phyloP scores from a whole-genome alignment of 37 sponge, comb jelly and placozoan species.

The Corticium candelabrum region DNA sequence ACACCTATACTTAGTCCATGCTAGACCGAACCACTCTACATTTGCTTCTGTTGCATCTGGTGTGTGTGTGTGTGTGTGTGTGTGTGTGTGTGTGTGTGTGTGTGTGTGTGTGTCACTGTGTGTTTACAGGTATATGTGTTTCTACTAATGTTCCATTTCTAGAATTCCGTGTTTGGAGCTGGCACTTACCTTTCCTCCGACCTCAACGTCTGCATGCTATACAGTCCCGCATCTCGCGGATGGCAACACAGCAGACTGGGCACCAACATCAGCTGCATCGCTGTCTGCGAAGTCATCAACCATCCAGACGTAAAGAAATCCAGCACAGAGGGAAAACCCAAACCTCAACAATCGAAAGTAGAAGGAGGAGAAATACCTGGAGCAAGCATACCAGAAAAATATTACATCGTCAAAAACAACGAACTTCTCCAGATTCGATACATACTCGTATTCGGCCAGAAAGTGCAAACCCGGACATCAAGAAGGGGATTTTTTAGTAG shows the following conservation, averaged over 20 bases:
- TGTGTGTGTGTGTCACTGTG: too few species aligned
- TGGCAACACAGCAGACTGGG: conserved; percentile 50
- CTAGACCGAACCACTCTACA: too few species aligned
- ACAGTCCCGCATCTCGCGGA: conserved; percentile 44
- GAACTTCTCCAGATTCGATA: conserved; percentile 46
- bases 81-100: too few species aligned
- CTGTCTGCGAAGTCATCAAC: conserved; percentile 61
- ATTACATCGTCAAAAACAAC: conserved; percentile 63
- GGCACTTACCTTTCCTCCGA: conserved; percentile 79
- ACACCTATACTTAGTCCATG: too few species aligned
- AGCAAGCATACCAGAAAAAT: conserved; percentile 52
- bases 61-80: too few species aligned
- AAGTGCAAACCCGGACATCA: neutral
- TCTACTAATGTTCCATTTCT: neutral
- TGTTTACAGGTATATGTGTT: too few species aligned
- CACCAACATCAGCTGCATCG: conserved; percentile 41
- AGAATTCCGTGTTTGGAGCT: conserved; percentile 64
- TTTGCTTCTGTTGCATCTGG: too few species aligned
- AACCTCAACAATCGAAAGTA: neutral
- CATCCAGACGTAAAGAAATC: conserved; percentile 60
- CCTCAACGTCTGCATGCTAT: conserved; percentile 61
- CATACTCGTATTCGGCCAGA: conserved; percentile 38
- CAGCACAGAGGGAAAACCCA: too few species aligned
- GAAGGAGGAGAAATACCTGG: conserved; percentile 10
- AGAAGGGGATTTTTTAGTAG: neutral